These are phyloP conservation scores for Parambassis ranga DNA, from an alignment of 2,797 vertebrate species.

Conservation along the genomic window DNA sequence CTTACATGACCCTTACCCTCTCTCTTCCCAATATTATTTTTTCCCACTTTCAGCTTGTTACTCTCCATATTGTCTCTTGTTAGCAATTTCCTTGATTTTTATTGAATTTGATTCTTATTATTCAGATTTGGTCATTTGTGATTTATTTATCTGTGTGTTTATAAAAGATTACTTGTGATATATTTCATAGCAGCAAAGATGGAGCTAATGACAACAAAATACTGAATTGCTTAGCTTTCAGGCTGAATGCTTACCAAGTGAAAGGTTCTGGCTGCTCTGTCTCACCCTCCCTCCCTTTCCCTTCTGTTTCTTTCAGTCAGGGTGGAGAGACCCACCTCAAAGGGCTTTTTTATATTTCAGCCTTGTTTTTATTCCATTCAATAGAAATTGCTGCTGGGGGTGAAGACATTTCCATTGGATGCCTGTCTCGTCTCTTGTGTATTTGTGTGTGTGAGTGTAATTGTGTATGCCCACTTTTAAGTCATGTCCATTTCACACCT, in stretches of 20 bases:
- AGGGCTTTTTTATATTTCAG: constrained; percentile 44
- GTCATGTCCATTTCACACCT: no score
- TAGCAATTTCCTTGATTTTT: not conserved
- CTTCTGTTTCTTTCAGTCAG: constrained; percentile 28
- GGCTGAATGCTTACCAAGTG: constrained; percentile 56
- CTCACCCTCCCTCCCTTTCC: not conserved
- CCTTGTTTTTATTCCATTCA: constrained; percentile 49
- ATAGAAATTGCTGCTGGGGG: constrained; percentile 48
- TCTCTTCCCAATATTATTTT: no score
- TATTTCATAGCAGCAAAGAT: constrained; percentile 22
- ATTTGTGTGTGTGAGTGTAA: no score
- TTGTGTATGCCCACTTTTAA: no score
- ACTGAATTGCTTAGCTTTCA: constrained; percentile 52
- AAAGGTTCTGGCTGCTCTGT: constrained; percentile 25
- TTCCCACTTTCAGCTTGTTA: no score
- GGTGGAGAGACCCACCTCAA: constrained; percentile 59
- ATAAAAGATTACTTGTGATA: constrained; percentile 1
- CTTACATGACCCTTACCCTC: no score
- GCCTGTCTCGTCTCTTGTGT: not conserved
- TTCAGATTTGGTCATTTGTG: not conserved
- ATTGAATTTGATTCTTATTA: not conserved
- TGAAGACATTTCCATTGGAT: constrained; percentile 41
- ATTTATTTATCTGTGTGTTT: constrained; percentile 11
- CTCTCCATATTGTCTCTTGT: not conserved
- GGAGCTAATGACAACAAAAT: constrained; percentile 13